Evolutionary conservation across 2,113 vertebrate species (phyloP).

Genomic region (Notothenia coriiceps): DNA sequence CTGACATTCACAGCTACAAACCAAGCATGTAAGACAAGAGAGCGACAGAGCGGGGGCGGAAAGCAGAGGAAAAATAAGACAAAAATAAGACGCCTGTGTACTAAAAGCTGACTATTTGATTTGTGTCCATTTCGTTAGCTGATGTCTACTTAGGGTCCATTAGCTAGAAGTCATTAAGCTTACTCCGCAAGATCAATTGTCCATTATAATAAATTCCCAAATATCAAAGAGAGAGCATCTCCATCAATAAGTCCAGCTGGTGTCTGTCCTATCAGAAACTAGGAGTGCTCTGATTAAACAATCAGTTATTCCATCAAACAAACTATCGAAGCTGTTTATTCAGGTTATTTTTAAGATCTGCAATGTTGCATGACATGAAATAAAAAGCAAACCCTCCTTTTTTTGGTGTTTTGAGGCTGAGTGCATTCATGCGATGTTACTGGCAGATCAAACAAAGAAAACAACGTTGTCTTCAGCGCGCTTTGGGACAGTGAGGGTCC

Average conservation of each 20-base stretch:
- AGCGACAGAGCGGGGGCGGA: conserved; percentile 6
- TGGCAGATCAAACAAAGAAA: conserved; percentile 55
- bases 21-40: conserved; percentile 26
- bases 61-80: neutral
- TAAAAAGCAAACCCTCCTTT: neutral
- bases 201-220: conserved; percentile 49
- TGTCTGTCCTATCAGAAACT: conserved; percentile 11
- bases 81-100: conserved; percentile 21
- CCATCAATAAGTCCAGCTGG: conserved; percentile 21
- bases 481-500: conserved; percentile 49
- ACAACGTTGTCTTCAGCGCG: conserved; percentile 28
- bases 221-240: conserved; percentile 41
- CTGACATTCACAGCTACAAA: conserved; percentile 41
- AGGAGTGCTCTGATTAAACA: neutral
- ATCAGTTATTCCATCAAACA: conserved; percentile 23
- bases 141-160: conserved; percentile 53
- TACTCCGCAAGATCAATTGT: conserved; percentile 50
- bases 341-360: conserved; percentile 38
- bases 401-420: conserved; percentile 29
- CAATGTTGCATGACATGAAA: neutral
- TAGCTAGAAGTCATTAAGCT: conserved; percentile 67
- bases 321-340: conserved; percentile 24
- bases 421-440: conserved; percentile 16
- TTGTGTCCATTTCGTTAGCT: conserved; percentile 55
- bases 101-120: conserved; percentile 55